These are phyloP conservation scores for Sturmia bella DNA, from an alignment of 2,888 invertebrate genomes.

Conservation along the genomic window DNA sequence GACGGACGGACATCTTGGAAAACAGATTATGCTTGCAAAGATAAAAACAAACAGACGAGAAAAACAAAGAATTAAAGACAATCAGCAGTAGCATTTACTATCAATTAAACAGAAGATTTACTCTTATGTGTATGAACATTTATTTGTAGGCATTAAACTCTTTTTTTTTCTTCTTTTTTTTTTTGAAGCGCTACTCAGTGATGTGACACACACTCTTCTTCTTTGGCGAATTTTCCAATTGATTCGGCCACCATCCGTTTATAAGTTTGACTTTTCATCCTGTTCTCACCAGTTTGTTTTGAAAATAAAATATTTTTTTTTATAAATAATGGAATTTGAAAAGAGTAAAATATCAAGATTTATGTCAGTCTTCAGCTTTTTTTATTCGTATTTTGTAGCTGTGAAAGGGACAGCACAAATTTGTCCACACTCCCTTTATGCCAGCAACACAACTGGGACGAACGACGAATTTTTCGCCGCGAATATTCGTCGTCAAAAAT, in stretches of 20 bases:
- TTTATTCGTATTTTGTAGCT: too few relatives aligned
- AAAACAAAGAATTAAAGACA: constrained; percentile 38
- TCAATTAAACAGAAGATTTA: constrained; percentile 68
- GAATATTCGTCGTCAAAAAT: too few relatives aligned
- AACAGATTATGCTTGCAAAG: constrained; percentile 9
- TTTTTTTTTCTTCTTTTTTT: constrained; percentile 8
- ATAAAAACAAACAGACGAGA: constrained; percentile 16
- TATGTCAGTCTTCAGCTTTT: too few relatives aligned
- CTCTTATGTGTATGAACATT: constrained; percentile 29
- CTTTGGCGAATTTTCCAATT: constrained; percentile 33
- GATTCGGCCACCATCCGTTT: constrained; percentile 32
- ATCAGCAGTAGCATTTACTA: constrained; percentile 67
- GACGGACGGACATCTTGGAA: constrained; percentile 16
- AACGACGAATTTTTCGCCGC: too few relatives aligned
- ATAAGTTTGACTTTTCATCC: not conserved
- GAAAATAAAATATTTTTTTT: constrained; percentile 49
- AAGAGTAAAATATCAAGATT: not conserved
- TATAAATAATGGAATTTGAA: constrained; percentile 48
- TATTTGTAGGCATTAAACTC: constrained; percentile 42
- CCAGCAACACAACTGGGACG: too few relatives aligned
- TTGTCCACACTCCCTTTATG: too few relatives aligned
- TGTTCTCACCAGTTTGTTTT: constrained; percentile 9
- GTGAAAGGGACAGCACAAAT: too few relatives aligned
- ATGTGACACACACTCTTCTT: constrained; percentile 8
- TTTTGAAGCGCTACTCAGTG: not conserved